Conservation (phyloP, 2,797 vertebrate species). For the Otolemur crassicaudatus region DNA sequence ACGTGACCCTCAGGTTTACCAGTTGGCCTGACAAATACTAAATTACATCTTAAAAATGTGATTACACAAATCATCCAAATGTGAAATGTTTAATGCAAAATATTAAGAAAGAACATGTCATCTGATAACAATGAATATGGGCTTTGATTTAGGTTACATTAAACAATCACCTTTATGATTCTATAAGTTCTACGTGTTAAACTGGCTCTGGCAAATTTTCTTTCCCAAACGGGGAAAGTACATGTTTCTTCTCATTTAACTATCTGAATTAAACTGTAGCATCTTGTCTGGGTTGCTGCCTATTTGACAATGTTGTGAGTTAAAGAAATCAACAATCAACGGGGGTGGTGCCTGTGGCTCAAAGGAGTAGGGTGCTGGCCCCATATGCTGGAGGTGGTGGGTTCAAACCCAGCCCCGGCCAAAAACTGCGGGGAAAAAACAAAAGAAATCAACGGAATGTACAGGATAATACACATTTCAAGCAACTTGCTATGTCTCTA, state of each 20-base stretch:
- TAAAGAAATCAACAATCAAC: background rate
- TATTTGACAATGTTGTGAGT: background rate
- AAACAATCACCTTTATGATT: slow-evolving; percentile 27
- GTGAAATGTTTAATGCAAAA: slow-evolving; percentile 24
- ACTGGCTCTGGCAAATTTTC: background rate
- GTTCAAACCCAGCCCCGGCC: too few relatives aligned
- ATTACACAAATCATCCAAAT: background rate
- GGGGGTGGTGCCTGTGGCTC: too few relatives aligned
- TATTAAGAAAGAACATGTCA: background rate
- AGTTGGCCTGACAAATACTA: background rate
- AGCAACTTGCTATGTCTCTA: background rate
- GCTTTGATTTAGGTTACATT: slow-evolving; percentile 36
- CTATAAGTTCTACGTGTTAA: background rate
- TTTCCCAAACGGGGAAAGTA: background rate
- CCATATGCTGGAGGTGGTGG: too few relatives aligned
- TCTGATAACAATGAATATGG: background rate
- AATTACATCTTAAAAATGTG: slow-evolving; percentile 46
- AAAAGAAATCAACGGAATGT: background rate
- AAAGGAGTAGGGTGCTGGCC: too few relatives aligned
- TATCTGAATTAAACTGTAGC: background rate
- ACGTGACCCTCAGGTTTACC: background rate
- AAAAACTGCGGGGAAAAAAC: too few relatives aligned
- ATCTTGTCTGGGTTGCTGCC: background rate
- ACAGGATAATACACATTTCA: background rate
- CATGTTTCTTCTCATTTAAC: background rate